Evolutionary conservation across 1,140 invertebrate species (phyloP), one percentile per base, ranked within the genome.

Genomic region (Scylla paramamosain): DNA sequence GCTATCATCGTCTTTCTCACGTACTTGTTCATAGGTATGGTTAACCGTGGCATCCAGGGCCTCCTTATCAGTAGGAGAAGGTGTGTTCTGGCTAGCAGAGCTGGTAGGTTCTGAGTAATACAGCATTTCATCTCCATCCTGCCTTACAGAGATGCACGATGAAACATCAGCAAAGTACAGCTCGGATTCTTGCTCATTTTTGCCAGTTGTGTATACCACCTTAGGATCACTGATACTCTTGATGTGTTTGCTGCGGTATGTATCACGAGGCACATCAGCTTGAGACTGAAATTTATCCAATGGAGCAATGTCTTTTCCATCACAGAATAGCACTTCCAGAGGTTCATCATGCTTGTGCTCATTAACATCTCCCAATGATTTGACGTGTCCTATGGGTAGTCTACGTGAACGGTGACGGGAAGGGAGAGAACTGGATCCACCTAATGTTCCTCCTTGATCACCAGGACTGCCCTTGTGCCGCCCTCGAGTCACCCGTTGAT

Each of bases 161-260:
- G 98, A 98, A 0, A 98, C 98, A 96, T 98, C 98, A 0, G 98
- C 98, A 96, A 98, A 98, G 96, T 99, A 98, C 0, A 99, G 97
- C 97, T 99, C 98, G 4, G 98, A 98, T 92, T 97, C 97, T 0
- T 97, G 97, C 94, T 96, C 96, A n/a, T 77, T 88, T 92, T 96
- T 96, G 31, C 96, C 96, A 91, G 84, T 94, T 28, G 94, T 96
- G 89, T 96, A 96, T n/a, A 96, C 96, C n/a, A 89, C 91, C 48
- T 95, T 95, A 29, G 96, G 95, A 82, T 96, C 95, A 94, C 96
- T 96, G 14, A 95, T 95, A 29, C 96, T 96, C 83, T 96, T 96
- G 39, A 95, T 95, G 90, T 96, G 96, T 52, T 96, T 96, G 39
- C 86, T 93, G 45, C 52, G 91, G 77, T 89, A 96, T 97, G 97